Evolutionary conservation across 1,140 invertebrate genomes (phyloP), one percentile per base, ranked within the genome.

Genomic region (Micrasema minimum): DNA sequence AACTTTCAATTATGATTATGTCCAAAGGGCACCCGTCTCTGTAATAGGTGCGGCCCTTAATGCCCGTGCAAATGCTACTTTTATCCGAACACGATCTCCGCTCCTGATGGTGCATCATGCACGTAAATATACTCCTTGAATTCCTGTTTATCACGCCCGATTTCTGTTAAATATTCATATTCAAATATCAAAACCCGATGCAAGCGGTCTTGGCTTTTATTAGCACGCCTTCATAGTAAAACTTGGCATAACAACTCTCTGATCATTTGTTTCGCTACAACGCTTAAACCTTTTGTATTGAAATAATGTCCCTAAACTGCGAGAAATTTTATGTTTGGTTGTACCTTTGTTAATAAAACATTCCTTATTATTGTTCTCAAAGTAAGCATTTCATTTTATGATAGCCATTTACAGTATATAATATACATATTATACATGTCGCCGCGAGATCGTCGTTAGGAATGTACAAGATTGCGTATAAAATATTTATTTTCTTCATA

Each of bases 1-100:
- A 43, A 38, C 16, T 61, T 41, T 43, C 37, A 22, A 38, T 51
- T 65, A 65, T 65, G 45, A 51, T 18, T 35, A 16, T 16, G 62
- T 50, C 23, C n/a, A 38, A 59, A 59, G 12, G 23, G 50, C n/a
- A 53, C 12, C 22, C 50, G 7, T 26, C 23, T 35, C 23, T 9
- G 22, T 23, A 6, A 20, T 5, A 22, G 50, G 10, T 51, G 50
- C 1, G 20, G 22, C 3, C 23, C 9, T 53, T 53, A 53, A 53
- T 26, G 11, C 16, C 50, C 23, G 50, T 14, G 50, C 22, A 31
- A 31, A 53, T 35, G 12, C 50, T 26, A 23, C 23, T 26, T 31
- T 53, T 53, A 31, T 53, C 50, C 22, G 23, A 26, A 31, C 50
- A 53, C 50, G 50, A 53, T 53, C 50, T 12, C 50, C 4, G 50